Conservation (phyloP, 2,888 invertebrate species). For the Drosophila meridiana region DNA sequence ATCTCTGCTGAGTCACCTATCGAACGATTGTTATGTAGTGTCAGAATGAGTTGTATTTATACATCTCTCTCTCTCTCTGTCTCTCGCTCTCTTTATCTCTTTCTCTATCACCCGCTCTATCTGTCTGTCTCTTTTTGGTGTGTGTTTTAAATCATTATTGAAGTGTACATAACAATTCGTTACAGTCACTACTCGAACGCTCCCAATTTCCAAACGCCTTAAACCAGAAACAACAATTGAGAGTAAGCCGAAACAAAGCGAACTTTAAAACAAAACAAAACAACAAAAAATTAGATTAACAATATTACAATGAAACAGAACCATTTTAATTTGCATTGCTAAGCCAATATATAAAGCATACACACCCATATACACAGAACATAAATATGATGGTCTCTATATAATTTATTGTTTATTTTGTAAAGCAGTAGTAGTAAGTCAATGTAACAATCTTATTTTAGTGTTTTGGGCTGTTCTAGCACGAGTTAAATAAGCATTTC, state of each 20-base stretch:
- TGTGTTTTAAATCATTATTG: conserved; percentile 43
- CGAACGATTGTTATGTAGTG: conserved; percentile 3
- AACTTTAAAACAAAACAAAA: conserved; percentile 15
- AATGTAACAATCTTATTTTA: neutral
- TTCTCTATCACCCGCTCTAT: neutral
- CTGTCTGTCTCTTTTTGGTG: conserved; percentile 22
- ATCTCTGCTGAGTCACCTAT: conserved; percentile 17
- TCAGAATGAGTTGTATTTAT: neutral
- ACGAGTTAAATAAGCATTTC: neutral
- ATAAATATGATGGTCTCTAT: neutral
- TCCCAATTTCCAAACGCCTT: conserved; percentile 93
- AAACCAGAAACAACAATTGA: conserved; percentile 94
- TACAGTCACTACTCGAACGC: conserved; percentile 96
- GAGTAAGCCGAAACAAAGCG: conserved; percentile 89
- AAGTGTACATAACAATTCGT: conserved; percentile 84
- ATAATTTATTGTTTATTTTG: too few species aligned
- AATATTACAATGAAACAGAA: neutral
- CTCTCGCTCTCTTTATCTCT: conserved; percentile 1
- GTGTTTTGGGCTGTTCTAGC: neutral
- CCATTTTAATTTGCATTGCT: neutral
- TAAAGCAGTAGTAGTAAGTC: too few species aligned
- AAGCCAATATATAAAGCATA: neutral
- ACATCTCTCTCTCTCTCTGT: neutral
- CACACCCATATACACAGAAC: neutral
- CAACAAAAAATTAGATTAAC: neutral